Evolutionary conservation across 1,140 invertebrate species (phyloP).

Genomic region (Chelonus insularis): DNA sequence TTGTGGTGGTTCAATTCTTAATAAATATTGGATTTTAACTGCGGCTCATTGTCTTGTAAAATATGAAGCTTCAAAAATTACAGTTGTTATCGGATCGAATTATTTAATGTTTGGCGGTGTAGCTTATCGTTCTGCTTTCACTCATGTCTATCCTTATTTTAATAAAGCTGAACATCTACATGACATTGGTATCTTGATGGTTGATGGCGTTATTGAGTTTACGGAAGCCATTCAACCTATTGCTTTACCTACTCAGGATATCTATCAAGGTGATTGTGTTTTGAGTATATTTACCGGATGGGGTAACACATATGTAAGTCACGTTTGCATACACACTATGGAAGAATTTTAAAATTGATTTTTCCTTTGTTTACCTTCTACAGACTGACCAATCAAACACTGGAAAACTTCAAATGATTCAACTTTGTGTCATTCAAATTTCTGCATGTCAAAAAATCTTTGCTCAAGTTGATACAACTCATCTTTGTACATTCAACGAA

Average conservation of each 20-base stretch:
- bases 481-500: constrained; percentile 24
- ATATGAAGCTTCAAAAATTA: constrained; percentile 35
- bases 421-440: constrained; percentile 32
- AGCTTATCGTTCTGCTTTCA: constrained; percentile 35
- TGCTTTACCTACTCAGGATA: constrained; percentile 38
- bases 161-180: constrained; percentile 33
- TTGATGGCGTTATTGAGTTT: constrained; percentile 37
- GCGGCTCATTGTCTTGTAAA: constrained; percentile 59
- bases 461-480: constrained; percentile 19
- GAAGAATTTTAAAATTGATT: constrained; percentile 19
- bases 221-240: constrained; percentile 42
- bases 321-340: no score
- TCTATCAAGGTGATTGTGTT: constrained; percentile 36
- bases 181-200: constrained; percentile 54
- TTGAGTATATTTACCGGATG: constrained; percentile 50
- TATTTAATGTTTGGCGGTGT: constrained; percentile 40
- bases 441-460: constrained; percentile 25
- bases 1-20: constrained; percentile 60
- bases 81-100: constrained; percentile 46
- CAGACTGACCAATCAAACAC: constrained; percentile 25
- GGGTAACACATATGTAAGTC: constrained; percentile 38
- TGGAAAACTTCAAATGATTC: constrained; percentile 33
- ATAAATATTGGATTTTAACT: constrained; percentile 51
- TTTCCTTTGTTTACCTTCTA: constrained; percentile 19
- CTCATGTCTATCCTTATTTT: constrained; percentile 45